Evolutionary conservation across 2,797 vertebrate genomes (phyloP), one percentile per base, ranked within the genome.

Genomic region (Holocentrus rufus): DNA sequence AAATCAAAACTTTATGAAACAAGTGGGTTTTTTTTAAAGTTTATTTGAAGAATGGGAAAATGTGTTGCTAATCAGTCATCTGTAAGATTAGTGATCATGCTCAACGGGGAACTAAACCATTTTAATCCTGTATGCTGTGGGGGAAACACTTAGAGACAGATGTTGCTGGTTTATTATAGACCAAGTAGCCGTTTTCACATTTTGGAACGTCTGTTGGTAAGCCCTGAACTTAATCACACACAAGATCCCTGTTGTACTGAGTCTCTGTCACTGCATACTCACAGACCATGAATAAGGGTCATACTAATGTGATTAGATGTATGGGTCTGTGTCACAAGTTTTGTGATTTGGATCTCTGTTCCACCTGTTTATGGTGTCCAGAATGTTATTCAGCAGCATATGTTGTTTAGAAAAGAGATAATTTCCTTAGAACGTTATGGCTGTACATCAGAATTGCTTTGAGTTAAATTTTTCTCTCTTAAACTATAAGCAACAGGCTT

Each of bases 251-350:
- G 60, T 50, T 36, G 20, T 22, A 53, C 30, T 20, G 39, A 49
- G 36, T 34, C 25, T 63, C 27, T 22, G 10, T n/a, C 11, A 14
- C 67, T 36, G 39, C 49, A 39, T 36, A 54, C 31, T 42, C 42
- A 6, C 9, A 13, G 60, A 3, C 68, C 59, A 72, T 68, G 82
- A 86, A 69, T 52, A 72, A 74, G 54, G 25, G 62, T 77, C 76
- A 71, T 34, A 23, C 76, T 81, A 8, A 85, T 85, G 65, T 76
- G 14, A 79, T 87, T 85, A 66, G 23, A 57, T 27, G 53, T 69
- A 39, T 7, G 57, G 22, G 36, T 67, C 65, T 49, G 70, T 59
- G 84, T 85, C 88, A 82, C 73, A 79, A 71, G 84, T 65, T 72
- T 25, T 54, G 60, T 46, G 57, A 66, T 46, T 18, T 42, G 1